Percentiles rank a stretch among this genome's conserved stretches.
Conservation (phyloP, 2,797 vertebrate species). For the Pagetopsis macropterus region DNA sequence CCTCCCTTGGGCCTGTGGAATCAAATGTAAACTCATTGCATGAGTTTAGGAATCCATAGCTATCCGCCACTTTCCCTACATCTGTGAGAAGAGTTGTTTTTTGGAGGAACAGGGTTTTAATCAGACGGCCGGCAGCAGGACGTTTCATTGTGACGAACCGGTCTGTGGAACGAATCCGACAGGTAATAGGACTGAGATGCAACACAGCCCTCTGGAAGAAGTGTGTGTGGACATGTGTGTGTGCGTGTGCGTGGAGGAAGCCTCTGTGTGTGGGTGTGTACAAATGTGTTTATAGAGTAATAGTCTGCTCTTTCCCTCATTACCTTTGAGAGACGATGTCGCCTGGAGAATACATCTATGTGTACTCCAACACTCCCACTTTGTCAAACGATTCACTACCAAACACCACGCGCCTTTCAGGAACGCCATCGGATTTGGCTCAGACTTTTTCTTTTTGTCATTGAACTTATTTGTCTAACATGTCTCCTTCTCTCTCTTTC, state of each 20-base stretch:
- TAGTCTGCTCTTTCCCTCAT: slow-evolving; percentile 54
- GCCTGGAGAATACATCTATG: slow-evolving; percentile 36
- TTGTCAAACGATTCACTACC: slow-evolving; percentile 39
- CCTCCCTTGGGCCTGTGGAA: slow-evolving; percentile 15
- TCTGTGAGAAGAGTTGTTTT: slow-evolving; percentile 32
- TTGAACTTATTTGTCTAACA: slow-evolving; percentile 33
- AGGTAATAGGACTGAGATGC: slow-evolving; percentile 66
- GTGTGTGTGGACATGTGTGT: slow-evolving; percentile 19
- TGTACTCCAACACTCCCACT: slow-evolving; percentile 24
- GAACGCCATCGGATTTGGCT: not conserved
- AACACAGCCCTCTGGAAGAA: slow-evolving; percentile 50
- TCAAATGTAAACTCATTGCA: slow-evolving; percentile 32
- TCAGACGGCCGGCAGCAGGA: slow-evolving; percentile 42
- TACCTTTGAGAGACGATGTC: slow-evolving; percentile 45
- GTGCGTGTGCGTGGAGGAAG: slow-evolving; percentile 21
- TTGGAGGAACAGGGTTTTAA: slow-evolving; percentile 40
- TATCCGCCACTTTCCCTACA: slow-evolving; percentile 24
- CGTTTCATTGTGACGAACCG: slow-evolving; percentile 56
- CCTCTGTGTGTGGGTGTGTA: slow-evolving; percentile 35
- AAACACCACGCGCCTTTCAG: slow-evolving; percentile 26
- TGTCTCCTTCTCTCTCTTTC: slow-evolving; percentile 8
- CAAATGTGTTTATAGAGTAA: slow-evolving; percentile 56
- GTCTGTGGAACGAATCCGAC: slow-evolving; percentile 57
- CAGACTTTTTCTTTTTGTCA: slow-evolving; percentile 5
- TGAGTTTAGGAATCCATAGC: slow-evolving; percentile 26